Evolutionary conservation across 2,888 invertebrate species (phyloP), one percentile per base, ranked within the genome.

Genomic region (Cataglyphis rosenhaueri): DNA sequence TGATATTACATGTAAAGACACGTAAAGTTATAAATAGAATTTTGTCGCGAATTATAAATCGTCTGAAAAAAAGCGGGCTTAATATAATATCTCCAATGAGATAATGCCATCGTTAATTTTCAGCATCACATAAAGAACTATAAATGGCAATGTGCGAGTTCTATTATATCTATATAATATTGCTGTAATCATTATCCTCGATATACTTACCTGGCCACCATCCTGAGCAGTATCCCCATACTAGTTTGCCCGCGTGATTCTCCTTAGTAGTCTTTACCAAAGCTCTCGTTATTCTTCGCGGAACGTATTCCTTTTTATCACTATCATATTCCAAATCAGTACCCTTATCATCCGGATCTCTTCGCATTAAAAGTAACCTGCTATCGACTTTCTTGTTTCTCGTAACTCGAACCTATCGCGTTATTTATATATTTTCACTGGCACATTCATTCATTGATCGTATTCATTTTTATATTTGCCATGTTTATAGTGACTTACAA

Each of bases 161-260:
- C 18, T 3, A 61, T 61, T 59, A 32, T 9, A 44, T 15, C 5
- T 48, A 15, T 6, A 32, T 55, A 10, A 68, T 9, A 55, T 5
- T 61, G 18, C 3, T 32, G 21, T 32, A 65, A 76, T 25, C 5
- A 65, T 65, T 65, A 65, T 65, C 12, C 3, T 21, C 18, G n/a
- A 64, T 35, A 64, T 73, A 68, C 85, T 89, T 85, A 91, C 93
- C 94, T 85, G 94, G 93, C 93, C 93, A 94, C 93, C 93, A 94
- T 38, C 92, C 92, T 41, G 78, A 86, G 48, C 92, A 93, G 57
- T 82, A 89, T n/a, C 93, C 94, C 94, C 94, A 94, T 3, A 94
- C 89, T n/a, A 94, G 81, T 25, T 91, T 93, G 2, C 94, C 94
- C 12, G 87, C 41, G 38, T 82, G 82, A 10, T 84, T 84, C 29